Conservation (phyloP, 2,888 invertebrate species). For the Eilema griseolum region DNA sequence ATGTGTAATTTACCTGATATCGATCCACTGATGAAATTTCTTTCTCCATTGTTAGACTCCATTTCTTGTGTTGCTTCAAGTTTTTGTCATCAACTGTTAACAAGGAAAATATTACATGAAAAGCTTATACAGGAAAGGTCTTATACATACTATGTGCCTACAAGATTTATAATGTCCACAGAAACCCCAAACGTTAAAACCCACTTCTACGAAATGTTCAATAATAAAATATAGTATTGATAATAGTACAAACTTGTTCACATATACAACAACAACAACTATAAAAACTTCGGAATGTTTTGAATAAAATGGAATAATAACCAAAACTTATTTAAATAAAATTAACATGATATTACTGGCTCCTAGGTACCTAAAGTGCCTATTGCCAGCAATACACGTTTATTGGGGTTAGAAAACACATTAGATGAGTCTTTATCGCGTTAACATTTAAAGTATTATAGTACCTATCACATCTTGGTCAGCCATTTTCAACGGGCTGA, state of each 20-base stretch:
- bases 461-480: too few relatives aligned
- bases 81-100: constrained; percentile 24
- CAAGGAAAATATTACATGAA: constrained; percentile 1
- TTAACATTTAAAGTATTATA: too few relatives aligned
- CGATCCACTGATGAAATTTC: constrained; percentile 15
- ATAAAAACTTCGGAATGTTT: neutral
- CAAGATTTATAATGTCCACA: neutral
- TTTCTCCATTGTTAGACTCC: constrained; percentile 42
- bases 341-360: neutral
- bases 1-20: constrained; percentile 51
- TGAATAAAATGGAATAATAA: neutral
- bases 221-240: neutral
- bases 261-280: neutral
- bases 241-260: neutral
- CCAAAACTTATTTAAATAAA: neutral
- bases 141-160: neutral
- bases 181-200: neutral
- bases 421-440: too few relatives aligned
- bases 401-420: too few relatives aligned
- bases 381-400: too few relatives aligned
- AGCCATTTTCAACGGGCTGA: too few relatives aligned
- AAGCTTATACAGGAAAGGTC: neutral
- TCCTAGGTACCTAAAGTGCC: too few relatives aligned
- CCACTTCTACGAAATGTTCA: neutral
- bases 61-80: constrained; percentile 35